Evolutionary conservation across 2,888 invertebrate species (phyloP), one percentile per base, ranked within the genome.

Genomic region (Lucinisca nassula): DNA sequence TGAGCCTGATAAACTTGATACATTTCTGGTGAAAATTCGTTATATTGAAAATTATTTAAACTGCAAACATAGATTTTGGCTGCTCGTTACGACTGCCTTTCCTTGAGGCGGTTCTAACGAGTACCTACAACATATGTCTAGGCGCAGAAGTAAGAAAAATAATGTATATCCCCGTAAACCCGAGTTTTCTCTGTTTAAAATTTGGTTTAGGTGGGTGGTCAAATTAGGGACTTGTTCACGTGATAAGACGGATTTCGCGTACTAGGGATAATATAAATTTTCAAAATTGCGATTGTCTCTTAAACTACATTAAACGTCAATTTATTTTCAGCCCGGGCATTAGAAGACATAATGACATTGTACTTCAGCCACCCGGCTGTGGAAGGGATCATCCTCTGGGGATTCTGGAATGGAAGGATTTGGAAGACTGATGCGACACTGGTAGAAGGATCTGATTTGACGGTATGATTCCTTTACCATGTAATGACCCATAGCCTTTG

Each of bases 371-470:
- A 87, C 55, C 87, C 84, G 0, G 55, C 81, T 0, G 75, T 87
- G 3, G 84, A 87, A 27, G 87, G 87, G 4, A 78, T 87, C 14
- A 30, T 84, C 14, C 67, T 87, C 58, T 87, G 84, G 84, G 87
- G 84, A 32, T 87, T 84, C 87, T 87, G 87, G 87, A 84, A 87
- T 12, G 75, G 70, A 0, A 49, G 45, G 27, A 81, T 82, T n/a
- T 84, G 78, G 78, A 84, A 84, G 38, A 27, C 37, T 12, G 55
- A 82, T 27, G 79, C 81, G 27, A 32, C 55, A 0, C 51, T 84
- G 32, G 84, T 87, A 40, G 55, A 76, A 10, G 87, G 87, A 14
- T 38, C 49, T 14, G 40, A 83, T 55, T 72, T 87, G 21, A 81
- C 80, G 67, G 87, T 87, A 72, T 38, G 70, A n/a, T 51, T 14